Conservation (phyloP, 2,888 invertebrate species). For the Neoitamus cyanurus region DNA sequence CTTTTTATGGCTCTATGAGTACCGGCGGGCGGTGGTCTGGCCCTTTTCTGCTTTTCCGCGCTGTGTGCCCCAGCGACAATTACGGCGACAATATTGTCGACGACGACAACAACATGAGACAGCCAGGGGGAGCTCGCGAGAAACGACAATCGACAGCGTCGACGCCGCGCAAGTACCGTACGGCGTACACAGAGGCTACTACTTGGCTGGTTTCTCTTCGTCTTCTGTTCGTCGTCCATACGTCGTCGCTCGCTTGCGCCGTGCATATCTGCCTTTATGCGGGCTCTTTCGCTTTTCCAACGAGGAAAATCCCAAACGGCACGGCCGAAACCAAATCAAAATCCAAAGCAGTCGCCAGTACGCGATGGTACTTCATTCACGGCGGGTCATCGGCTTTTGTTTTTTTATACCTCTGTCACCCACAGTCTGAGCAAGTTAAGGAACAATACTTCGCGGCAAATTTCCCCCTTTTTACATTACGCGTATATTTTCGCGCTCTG, state of each 20-base stretch:
- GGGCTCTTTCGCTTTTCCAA: conserved; percentile 36
- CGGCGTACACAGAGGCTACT: neutral
- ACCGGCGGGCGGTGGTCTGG: neutral
- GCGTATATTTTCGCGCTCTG: neutral
- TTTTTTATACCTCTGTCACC: conserved; percentile 7
- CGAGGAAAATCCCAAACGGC: conserved; percentile 9
- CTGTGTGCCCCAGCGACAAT: neutral
- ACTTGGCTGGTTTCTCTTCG: neutral
- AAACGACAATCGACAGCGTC: neutral
- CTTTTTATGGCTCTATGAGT: neutral
- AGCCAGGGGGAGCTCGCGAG: neutral
- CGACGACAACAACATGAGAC: neutral
- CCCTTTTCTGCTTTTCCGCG: neutral
- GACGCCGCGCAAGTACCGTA: neutral
- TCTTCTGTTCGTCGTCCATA: neutral
- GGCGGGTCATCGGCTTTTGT: conserved; percentile 58
- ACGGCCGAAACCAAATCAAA: conserved; percentile 28
- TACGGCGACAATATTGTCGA: neutral
- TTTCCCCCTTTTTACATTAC: neutral
- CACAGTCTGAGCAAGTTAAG: neutral
- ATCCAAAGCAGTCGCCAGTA: conserved; percentile 55
- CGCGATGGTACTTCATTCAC: conserved; percentile 66
- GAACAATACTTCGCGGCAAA: neutral
- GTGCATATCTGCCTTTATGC: neutral
- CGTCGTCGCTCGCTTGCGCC: neutral